phyloP scores from a whole-genome alignment of 35 echinoderm and acorn worm genomes.

The Ophioderma brevispina region DNA sequence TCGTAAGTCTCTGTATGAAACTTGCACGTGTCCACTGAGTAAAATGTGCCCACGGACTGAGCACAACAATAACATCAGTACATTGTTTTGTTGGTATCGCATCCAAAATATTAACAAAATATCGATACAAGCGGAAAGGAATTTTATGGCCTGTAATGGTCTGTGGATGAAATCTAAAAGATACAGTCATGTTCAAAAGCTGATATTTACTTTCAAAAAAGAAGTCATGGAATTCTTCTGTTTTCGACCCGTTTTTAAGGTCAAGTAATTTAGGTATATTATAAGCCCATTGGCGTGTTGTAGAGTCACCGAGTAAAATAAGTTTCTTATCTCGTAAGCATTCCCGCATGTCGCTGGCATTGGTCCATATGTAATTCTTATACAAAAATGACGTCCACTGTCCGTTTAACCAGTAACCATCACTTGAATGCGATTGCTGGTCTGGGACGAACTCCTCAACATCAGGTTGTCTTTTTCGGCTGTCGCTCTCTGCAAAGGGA shows the following conservation, averaged over 20 bases:
- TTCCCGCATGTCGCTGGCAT: not conserved
- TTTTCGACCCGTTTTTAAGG: not conserved
- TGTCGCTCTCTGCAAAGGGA: too few relatives aligned
- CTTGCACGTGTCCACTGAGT: slow-evolving; percentile 21
- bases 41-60: slow-evolving; percentile 55
- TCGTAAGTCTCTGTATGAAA: not conserved
- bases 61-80: too few relatives aligned
- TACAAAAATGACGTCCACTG: slow-evolving; percentile 6
- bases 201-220: not conserved
- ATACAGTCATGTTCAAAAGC: not conserved
- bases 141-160: not conserved
- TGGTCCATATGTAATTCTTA: slow-evolving; percentile 15
- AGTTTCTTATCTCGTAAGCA: slow-evolving; percentile 12
- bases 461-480: too few relatives aligned
- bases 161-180: not conserved
- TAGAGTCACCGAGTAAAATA: slow-evolving; percentile 20
- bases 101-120: not conserved
- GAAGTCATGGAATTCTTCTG: not conserved
- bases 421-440: too few relatives aligned
- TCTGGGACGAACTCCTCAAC: too few relatives aligned
- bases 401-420: not conserved
- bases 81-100: not conserved
- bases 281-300: slow-evolving; percentile 15
- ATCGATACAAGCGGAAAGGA: not conserved
- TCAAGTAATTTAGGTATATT: not conserved